Base-by-base conservation (phyloP, 2,888 invertebrate species). In the Copidosoma aretas region DNA sequence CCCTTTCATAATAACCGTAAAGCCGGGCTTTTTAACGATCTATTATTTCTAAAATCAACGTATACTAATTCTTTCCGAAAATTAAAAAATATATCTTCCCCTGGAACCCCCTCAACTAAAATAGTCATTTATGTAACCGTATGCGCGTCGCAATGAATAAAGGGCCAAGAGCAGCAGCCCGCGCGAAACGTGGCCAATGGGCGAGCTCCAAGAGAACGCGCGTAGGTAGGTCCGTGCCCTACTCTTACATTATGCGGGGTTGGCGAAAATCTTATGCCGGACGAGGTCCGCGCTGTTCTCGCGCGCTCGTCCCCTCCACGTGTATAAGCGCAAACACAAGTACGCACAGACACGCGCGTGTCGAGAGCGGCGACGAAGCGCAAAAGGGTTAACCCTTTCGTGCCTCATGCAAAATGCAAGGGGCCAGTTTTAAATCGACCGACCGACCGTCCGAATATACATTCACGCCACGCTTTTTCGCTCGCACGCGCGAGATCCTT, bases 371-470 rank as follows among this genome's bases (percentile, higher is more conserved):
- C 63, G 68, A 75, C 75, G 75, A 72, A 74, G 43, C 43, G 43
- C 43, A 46, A 46, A 46, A 46, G 75, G 77, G 74, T 62, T 70
- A 71, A 77, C 77, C 76, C 75, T 70, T 77, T 74, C 75, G 76
- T 75, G 67, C 69, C 61, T 79, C 78, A 78, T 79, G 73, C 76
- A 78, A 79, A 79, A 79, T 80, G 77, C 76, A 79, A 77, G 79
- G 76, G 79, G 76, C 79, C 80, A 81, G 80, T 81, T 77, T 70
- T 68, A 71, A 76, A 77, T 79, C 79, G 78, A 62, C 75, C 78
- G 77, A 77, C 77, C 77, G 76, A 75, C 79, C 75, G 76, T 77
- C 79, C 75, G 76, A 78, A 78, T 76, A 75, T 75, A 41, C 14
- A 46, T 46, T 46, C 43, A 46, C 3, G 12, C 43, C 12, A n/a